These are phyloP conservation scores for Sebastes elongatus DNA, from an alignment of 2,797 vertebrate species.

Conservation along the genomic window DNA sequence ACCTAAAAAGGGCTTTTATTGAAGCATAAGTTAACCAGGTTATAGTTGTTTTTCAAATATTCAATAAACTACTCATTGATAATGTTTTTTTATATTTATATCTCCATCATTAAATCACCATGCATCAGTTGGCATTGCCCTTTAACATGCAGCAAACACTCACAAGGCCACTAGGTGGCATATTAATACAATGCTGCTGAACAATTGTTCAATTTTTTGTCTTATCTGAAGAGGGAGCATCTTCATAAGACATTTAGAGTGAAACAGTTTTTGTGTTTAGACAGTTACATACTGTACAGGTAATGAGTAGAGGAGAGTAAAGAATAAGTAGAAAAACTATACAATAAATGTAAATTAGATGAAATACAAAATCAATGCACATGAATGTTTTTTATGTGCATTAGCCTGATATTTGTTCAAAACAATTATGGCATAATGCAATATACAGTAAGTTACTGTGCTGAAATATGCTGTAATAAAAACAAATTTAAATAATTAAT, in stretches of 20 bases:
- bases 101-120: not conserved
- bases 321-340: not conserved
- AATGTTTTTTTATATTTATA: not conserved
- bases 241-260: not conserved
- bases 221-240: not conserved
- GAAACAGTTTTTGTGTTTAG: not conserved
- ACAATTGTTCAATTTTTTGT: not conserved
- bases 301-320: not conserved
- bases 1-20: not conserved
- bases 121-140: not conserved
- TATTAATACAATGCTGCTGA: slow-evolving; percentile 1
- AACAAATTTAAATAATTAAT: not conserved
- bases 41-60: not conserved
- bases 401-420: not conserved
- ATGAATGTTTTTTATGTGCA: not conserved
- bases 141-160: not conserved
- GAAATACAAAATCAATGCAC: too few species aligned
- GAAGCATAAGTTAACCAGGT: not conserved
- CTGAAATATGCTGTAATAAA: not conserved
- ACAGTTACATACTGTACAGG: not conserved
- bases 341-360: too few species aligned
- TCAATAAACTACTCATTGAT: not conserved
- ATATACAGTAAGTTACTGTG: not conserved
- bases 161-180: slow-evolving; percentile 36
- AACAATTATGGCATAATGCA: not conserved